Evolutionary conservation across 2,888 invertebrate genomes (phyloP), one percentile per base, ranked within the genome.

Genomic region (Rhodophaea formosa): DNA sequence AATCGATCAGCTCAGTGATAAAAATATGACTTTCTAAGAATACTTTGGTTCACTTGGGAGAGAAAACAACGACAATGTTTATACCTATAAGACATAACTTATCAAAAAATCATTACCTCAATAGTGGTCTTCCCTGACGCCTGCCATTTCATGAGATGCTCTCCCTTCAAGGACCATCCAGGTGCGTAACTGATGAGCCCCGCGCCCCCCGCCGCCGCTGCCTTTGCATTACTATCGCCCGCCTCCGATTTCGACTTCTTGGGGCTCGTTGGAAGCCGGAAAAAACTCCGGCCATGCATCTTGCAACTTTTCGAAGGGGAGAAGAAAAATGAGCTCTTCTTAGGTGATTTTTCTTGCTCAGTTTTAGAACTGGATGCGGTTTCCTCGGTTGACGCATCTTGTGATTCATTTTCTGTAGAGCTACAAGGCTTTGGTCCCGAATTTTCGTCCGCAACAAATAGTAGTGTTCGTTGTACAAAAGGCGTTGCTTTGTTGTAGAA

Each of bases 131-230:
- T 93, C 53, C 93, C 93, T 17, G 92, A 92, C 63, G 89, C 92
- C 70, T 93, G 93, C 93, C 93, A 93, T 82, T 93, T 93, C 84
- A 93, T 92, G 59, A 93, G 92, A 72, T 93, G 93, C 71, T 93
- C 92, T 42, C 93, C 92, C 71, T 93, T 93, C 66, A 93, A 82
- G 56, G 93, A 93, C 93, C 93, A 93, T 59, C 93, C 93, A 35
- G 93, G 93, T 59, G 93, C 93, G 73, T 93, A 93, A 80, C 93
- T 93, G 81, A 93, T 93, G 63, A 92, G 92, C 15, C 93, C 92
- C 61, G 78, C 77, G 29, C 77, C 82, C 10, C 74, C 74, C 59
- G 80, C 69, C 46, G 69, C 74, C 57, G 71, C 70, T 60, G 72
- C 73, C 49, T 68, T 70, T 61, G 68, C 75, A 60, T 77, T 69